phyloP scores from a whole-genome alignment of 2,888 invertebrate species.

The Drosophila kambysellisi region DNA sequence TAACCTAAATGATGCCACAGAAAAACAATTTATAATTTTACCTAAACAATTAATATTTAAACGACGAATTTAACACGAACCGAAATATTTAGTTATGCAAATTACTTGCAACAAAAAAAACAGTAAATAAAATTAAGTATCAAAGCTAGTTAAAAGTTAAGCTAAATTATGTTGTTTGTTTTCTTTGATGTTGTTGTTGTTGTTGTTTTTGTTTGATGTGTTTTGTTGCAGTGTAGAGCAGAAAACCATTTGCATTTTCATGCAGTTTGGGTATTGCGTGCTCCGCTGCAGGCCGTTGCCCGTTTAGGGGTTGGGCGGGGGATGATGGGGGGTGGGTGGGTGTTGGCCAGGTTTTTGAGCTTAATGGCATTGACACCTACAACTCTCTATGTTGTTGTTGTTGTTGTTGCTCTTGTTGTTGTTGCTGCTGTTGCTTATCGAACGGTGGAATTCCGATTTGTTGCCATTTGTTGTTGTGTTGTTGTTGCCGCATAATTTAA shows the following conservation, averaged over 20 bases:
- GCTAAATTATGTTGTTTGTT: neutral
- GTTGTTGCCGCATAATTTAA: constrained; percentile 69
- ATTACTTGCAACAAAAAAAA: neutral
- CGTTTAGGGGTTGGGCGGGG: neutral
- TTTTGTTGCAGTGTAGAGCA: constrained; percentile 1
- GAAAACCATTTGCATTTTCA: constrained; percentile 46
- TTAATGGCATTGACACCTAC: constrained; percentile 54
- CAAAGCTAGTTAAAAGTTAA: neutral
- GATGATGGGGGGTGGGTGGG: neutral
- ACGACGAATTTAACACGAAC: neutral
- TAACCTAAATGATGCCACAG: neutral
- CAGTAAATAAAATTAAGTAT: neutral
- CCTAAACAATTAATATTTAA: neutral
- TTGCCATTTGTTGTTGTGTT: constrained; percentile 29
- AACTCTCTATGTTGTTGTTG: constrained; percentile 26
- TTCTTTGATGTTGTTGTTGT: neutral
- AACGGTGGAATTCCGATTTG: constrained; percentile 60
- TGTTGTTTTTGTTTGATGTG: neutral
- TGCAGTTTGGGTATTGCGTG: constrained; percentile 45
- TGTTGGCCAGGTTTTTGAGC: neutral
- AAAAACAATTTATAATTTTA: neutral
- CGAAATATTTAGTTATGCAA: neutral
- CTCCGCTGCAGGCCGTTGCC: constrained; percentile 41
- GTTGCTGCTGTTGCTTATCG: constrained; percentile 46
- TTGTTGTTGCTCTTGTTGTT: constrained; percentile 7